Conservation (phyloP, 1,140 invertebrate genomes). For the Hyles euphorbiae region DNA sequence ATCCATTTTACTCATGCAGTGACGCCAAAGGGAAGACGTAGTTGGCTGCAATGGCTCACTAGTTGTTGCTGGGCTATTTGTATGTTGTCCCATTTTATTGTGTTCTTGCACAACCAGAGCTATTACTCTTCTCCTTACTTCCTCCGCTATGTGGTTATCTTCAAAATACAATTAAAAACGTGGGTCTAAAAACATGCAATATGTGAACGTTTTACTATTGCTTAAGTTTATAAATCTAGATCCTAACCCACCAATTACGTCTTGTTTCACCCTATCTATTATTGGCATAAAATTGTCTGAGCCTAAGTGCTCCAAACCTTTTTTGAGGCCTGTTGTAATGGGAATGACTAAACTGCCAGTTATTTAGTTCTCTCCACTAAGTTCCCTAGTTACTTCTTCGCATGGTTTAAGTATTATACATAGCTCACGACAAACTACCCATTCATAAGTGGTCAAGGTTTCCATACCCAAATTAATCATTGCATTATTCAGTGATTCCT, state of each 20-base stretch:
- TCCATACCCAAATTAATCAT: slow-evolving; percentile 10
- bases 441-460: slow-evolving; percentile 8
- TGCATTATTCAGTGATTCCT: slow-evolving; percentile 3
- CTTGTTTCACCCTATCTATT: slow-evolving; percentile 4
- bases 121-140: slow-evolving; percentile 10
- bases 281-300: not conserved
- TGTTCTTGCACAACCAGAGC: slow-evolving; percentile 3
- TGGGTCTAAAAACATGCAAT: slow-evolving; percentile 12
- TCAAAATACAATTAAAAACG: slow-evolving; percentile 12
- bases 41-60: not conserved
- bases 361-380: slow-evolving; percentile 21
- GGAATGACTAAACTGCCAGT: slow-evolving; percentile 17
- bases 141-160: slow-evolving; percentile 6
- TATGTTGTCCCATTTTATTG: not conserved
- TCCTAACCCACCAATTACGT: not conserved
- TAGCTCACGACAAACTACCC: slow-evolving; percentile 10
- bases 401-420: slow-evolving; percentile 10
- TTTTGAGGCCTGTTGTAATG: slow-evolving; percentile 10
- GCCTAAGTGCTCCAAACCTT: slow-evolving; percentile 9
- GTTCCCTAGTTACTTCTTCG: slow-evolving; percentile 19
- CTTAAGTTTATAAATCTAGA: slow-evolving; percentile 10
- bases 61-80: not conserved
- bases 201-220: slow-evolving; percentile 1
- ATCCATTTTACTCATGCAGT: slow-evolving; percentile 11
- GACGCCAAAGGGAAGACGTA: not conserved